Percentiles rank a stretch among this genome's conserved stretches.
Conservation (phyloP, 2,113 vertebrate species). For the Neolamprologus falcicula region DNA sequence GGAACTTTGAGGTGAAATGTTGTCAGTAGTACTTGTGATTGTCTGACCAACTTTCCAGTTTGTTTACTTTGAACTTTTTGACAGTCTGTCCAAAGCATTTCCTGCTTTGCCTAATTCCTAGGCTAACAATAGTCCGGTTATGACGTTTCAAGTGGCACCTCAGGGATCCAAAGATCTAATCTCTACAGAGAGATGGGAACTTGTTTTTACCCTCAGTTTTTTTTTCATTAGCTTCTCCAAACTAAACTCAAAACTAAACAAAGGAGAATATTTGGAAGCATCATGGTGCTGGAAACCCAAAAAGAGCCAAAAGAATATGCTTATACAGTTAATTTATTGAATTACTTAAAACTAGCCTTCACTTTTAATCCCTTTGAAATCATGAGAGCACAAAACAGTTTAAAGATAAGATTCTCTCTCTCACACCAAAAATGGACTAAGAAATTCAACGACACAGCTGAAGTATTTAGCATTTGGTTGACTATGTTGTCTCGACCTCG, state of each 20-base stretch:
- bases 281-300: neutral
- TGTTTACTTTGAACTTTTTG: neutral
- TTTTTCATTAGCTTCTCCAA: neutral
- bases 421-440: constrained; percentile 6
- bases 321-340: neutral
- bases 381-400: neutral
- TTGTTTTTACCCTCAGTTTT: neutral
- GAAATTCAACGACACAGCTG: neutral
- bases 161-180: constrained; percentile 12
- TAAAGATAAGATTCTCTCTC: neutral
- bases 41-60: neutral
- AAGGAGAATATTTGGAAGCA: neutral
- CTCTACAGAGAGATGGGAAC: neutral
- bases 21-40: neutral
- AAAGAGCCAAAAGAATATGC: neutral
- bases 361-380: neutral
- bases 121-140: neutral
- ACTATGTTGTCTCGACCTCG: neutral
- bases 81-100: neutral
- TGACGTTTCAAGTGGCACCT: neutral
- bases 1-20: neutral
- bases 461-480: neutral
- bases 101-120: neutral
- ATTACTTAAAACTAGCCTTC: constrained; percentile 6
- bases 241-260: constrained; percentile 13